A percentile compares a stretch with the other conserved stretches of the same genome.
Conservation (phyloP, 92 coral and sea anemone genomes). For the Palythoa caribaeorum region DNA sequence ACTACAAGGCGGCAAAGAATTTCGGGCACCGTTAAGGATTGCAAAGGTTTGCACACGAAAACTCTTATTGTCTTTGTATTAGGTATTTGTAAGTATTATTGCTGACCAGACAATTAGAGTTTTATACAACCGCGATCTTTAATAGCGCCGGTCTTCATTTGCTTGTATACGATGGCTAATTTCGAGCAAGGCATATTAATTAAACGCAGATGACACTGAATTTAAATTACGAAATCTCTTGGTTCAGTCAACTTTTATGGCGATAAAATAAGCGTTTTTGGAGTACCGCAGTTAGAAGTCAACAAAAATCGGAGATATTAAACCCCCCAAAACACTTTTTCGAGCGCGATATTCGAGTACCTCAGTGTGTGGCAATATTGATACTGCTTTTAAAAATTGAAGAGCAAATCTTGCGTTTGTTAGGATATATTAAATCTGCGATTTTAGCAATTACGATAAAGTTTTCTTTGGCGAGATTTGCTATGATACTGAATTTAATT, state of each 20-base stretch:
- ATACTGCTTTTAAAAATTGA: not conserved
- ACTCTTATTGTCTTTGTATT: too few species aligned
- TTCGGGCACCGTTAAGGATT: conserved; percentile 93
- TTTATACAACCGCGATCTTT: not conserved
- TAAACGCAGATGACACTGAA: conserved; percentile 28
- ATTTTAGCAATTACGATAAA: conserved; percentile 7
- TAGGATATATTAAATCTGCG: not conserved
- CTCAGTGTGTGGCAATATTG: not conserved
- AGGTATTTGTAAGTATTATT: not conserved
- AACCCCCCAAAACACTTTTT: not conserved
- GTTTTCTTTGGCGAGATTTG: not conserved
- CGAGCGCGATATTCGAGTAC: conserved; percentile 29
- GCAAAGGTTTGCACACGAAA: conserved; percentile 82
- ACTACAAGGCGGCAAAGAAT: conserved; percentile 97
- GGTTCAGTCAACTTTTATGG: not conserved
- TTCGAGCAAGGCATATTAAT: not conserved
- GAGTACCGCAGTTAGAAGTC: not conserved
- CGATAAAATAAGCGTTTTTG: conserved; percentile 18
- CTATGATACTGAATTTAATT: not conserved
- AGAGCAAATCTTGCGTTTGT: not conserved
- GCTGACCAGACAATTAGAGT: not conserved
- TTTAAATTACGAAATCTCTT: conserved; percentile 24
- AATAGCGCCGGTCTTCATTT: not conserved
- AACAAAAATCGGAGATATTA: not conserved
- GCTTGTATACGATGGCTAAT: not conserved